Base-by-base conservation (phyloP, 2,113 vertebrate species). In the Smithornis capensis region DNA sequence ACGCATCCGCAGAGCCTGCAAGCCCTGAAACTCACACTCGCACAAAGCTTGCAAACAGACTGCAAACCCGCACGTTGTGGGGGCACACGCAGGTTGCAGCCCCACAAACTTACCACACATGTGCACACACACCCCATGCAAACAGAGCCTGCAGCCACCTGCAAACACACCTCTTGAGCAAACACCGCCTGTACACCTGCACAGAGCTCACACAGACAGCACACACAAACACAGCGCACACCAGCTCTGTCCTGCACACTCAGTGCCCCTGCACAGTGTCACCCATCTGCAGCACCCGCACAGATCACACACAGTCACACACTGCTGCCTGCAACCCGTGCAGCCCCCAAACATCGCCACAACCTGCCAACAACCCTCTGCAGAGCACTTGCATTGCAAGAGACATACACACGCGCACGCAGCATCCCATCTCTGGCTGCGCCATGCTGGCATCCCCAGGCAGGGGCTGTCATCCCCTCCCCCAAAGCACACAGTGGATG, bases 331-430 rank as follows among this genome's bases (percentile, higher is more conserved):
- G 24, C 68, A 78, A 60, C 56, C 62, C 52, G 71, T 91, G 17
- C 74, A 84, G 55, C 85, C 94, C 94, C 85, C 67, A 35, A 71
- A 56, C 88, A 16, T 62, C 27, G 16, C 62, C 45, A n/a, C 70
- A 83, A 33, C 71, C 82, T 42, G 88, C 82, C 81, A 50, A 3
- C 80, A 89, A 87, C 77, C 77, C 63, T 47, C 95, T 52, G 88
- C 85, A 83, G 55, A 77, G 79, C 67, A 29, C 92, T 25, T 1
- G 9, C 19, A 0, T 28, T 45, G 82, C 25, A 0, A 16, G 25
- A 88, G 35, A 42, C 42, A 44, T 68, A 6, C 11, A 0, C 1
- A 1, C 33, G 0, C 3, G 1, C 59, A 21, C 28, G 2, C 11
- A 23, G 78, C 69, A 44, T 33, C 83, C 52, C 3, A 0, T 28